Percentiles rank a stretch among this genome's conserved stretches.
phyloP scores from a whole-genome alignment of 1,140 invertebrate species.

The Apis florea region DNA sequence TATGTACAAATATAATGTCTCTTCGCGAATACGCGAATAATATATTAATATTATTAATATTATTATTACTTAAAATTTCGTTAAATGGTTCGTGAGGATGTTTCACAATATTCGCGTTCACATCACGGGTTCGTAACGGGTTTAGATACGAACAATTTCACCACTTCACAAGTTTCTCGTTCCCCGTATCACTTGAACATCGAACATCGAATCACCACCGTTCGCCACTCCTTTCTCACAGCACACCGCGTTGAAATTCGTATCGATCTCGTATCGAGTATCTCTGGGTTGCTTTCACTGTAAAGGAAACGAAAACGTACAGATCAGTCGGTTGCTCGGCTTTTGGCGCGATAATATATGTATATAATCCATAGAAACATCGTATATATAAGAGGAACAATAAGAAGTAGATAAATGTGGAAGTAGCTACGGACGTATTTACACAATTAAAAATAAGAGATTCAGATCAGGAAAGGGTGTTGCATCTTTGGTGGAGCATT shows the following conservation, averaged over 20 bases:
- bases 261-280: conserved; percentile 57
- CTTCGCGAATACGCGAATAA: background rate
- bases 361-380: conserved; percentile 2
- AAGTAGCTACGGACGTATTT: conserved; percentile 1
- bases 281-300: conserved; percentile 74
- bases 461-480: background rate
- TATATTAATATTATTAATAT: background rate
- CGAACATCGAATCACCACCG: conserved; percentile 35
- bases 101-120: background rate
- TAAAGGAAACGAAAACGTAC: conserved; percentile 54
- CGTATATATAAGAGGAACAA: conserved; percentile 15
- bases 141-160: conserved; percentile 22
- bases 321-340: background rate
- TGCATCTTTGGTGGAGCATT: background rate
- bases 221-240: conserved; percentile 47
- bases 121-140: conserved; percentile 15
- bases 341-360: background rate
- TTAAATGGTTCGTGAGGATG: conserved; percentile 25
- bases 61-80: conserved; percentile 10
- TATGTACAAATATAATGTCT: conserved; percentile 48
- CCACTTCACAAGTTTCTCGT: conserved; percentile 39
- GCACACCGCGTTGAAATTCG: conserved; percentile 72
- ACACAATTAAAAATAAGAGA: background rate
- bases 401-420: conserved; percentile 11
- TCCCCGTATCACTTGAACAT: conserved; percentile 35